These are phyloP conservation scores for Typhlomys cinereus DNA, from an alignment of 2,113 vertebrate genomes.

Conservation along the genomic window DNA sequence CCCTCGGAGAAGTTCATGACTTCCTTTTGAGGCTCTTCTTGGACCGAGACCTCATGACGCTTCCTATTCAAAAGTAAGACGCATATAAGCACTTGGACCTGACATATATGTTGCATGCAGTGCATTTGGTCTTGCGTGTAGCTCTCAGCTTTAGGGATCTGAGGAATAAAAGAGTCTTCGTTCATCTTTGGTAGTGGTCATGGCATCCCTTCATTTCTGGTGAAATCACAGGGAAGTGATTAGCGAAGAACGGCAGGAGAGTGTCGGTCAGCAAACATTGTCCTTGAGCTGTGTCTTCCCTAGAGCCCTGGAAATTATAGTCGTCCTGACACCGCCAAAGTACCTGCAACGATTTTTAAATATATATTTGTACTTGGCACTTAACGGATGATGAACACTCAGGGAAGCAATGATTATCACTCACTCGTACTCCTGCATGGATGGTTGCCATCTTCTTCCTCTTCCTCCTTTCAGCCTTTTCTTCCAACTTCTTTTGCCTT, in stretches of 20 bases:
- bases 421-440: not conserved
- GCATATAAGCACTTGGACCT: fast-evolving
- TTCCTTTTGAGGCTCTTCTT: conserved; percentile 95
- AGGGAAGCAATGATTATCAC: not conserved
- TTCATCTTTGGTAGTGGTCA: not conserved
- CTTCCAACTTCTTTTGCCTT: not conserved
- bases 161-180: not conserved
- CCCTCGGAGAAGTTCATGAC: conserved; percentile 92
- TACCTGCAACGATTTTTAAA: not conserved
- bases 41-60: conserved; percentile 95
- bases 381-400: not conserved
- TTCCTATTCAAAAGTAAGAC: conserved; percentile 93
- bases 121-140: not conserved
- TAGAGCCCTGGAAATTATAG: not conserved
- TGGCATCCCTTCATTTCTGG: not conserved
- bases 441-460: not conserved
- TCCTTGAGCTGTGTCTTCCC: not conserved
- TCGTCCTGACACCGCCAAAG: not conserved
- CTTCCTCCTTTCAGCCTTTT: not conserved
- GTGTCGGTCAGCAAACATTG: not conserved
- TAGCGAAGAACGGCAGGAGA: not conserved
- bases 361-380: not conserved
- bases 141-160: not conserved
- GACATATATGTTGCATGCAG: fast-evolving
- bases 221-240: not conserved